Percentiles rank a stretch among this genome's conserved stretches.
phyloP scores from a whole-genome alignment of 2,888 invertebrate species.

The Dilophus febrilis region DNA sequence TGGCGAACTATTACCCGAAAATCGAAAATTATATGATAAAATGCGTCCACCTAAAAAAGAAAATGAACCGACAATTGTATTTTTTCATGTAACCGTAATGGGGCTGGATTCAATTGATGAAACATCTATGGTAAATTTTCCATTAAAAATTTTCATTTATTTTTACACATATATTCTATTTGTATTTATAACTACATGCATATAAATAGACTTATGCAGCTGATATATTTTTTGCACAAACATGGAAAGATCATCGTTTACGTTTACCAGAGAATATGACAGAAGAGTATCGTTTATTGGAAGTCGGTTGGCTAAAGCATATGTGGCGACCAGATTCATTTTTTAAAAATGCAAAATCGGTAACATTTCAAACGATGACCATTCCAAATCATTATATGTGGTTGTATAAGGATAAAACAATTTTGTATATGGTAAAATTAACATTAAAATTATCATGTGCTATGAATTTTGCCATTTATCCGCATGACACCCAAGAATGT shows the following conservation, averaged over 20 bases:
- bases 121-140: slow-evolving; percentile 76
- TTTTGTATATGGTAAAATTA: slow-evolving; percentile 77
- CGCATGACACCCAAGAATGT: slow-evolving; percentile 87
- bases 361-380: slow-evolving; percentile 88
- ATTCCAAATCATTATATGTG: slow-evolving; percentile 88
- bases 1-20: slow-evolving; percentile 70
- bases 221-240: slow-evolving; percentile 84
- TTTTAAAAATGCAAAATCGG: slow-evolving; percentile 86
- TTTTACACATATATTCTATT: background rate
- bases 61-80: slow-evolving; percentile 72
- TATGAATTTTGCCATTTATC: slow-evolving; percentile 89
- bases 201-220: slow-evolving; percentile 61
- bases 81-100: slow-evolving; percentile 88
- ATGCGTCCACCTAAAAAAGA: slow-evolving; percentile 85
- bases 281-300: slow-evolving; percentile 69
- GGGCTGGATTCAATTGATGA: slow-evolving; percentile 91
- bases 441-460: slow-evolving; percentile 78
- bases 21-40: slow-evolving; percentile 77
- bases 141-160: background rate
- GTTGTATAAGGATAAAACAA: slow-evolving; percentile 74
- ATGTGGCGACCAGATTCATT: slow-evolving; percentile 91
- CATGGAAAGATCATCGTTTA: slow-evolving; percentile 79
- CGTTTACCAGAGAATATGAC: slow-evolving; percentile 84
- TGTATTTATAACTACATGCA: background rate
- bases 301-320: slow-evolving; percentile 80